Conservation (phyloP, 2,888 invertebrate genomes). For the Limnephilus rhombicus region DNA sequence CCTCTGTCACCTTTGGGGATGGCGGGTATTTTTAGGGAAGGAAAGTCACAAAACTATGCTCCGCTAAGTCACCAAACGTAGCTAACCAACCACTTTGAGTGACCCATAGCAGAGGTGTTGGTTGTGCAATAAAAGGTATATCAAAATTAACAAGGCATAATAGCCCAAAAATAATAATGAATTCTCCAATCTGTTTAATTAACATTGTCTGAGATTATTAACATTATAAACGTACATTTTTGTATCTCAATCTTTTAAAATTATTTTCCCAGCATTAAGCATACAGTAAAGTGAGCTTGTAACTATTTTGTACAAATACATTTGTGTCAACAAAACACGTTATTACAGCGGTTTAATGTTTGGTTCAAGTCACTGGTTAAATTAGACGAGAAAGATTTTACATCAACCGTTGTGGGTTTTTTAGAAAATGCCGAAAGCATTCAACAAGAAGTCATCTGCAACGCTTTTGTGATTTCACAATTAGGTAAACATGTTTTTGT, state of each 20-base stretch:
- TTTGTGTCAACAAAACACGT: background rate
- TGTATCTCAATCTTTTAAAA: background rate
- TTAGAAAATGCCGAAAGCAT: slow-evolving; percentile 46
- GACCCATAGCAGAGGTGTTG: too few species aligned
- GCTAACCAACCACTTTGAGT: too few species aligned
- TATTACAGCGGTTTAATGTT: background rate
- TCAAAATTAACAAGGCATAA: too few species aligned
- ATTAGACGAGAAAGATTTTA: background rate
- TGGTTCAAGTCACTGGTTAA: background rate
- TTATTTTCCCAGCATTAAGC: too few species aligned
- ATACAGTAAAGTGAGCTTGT: too few species aligned
- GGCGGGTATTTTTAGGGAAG: too few species aligned
- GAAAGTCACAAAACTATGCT: too few species aligned
- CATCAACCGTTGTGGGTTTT: slow-evolving; percentile 15
- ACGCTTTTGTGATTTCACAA: slow-evolving; percentile 42
- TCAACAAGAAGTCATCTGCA: slow-evolving; percentile 14
- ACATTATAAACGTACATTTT: background rate
- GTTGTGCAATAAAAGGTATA: too few species aligned
- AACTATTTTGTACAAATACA: background rate
- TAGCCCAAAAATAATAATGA: too few species aligned
- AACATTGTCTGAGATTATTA: background rate
- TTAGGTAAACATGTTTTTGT: slow-evolving; percentile 40
- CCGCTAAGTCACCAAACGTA: too few species aligned
- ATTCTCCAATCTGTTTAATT: too few species aligned
- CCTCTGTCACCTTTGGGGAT: too few species aligned